These are phyloP conservation scores for Tiliacea aurago DNA, from an alignment of 2,888 invertebrate genomes.

Conservation along the genomic window DNA sequence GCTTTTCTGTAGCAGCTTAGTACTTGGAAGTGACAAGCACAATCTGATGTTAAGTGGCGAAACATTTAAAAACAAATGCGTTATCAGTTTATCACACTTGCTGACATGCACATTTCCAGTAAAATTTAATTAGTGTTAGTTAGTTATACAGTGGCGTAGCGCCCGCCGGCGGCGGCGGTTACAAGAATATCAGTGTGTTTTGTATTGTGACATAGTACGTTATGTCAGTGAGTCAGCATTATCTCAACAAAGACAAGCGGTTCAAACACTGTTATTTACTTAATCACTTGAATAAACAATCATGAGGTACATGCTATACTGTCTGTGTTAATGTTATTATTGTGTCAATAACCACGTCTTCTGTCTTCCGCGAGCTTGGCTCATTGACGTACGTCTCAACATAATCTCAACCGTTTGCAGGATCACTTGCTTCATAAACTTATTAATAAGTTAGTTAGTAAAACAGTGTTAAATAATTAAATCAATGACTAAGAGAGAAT, in stretches of 20 bases:
- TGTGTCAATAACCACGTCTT: slow-evolving; percentile 3
- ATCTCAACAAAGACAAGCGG: slow-evolving; percentile 23
- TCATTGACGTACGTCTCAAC: neutral
- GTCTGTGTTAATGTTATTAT: slow-evolving; percentile 4
- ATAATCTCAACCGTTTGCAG: neutral
- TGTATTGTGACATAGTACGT: slow-evolving; percentile 16
- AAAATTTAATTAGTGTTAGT: neutral
- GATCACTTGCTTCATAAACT: neutral
- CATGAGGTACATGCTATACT: slow-evolving; percentile 19
- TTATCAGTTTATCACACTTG: neutral
- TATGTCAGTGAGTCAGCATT: slow-evolving; percentile 27
- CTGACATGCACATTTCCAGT: neutral
- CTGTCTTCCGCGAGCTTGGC: neutral
- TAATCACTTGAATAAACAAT: slow-evolving; percentile 6
- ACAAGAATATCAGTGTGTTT: slow-evolving; percentile 1
- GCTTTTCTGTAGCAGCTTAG: neutral
- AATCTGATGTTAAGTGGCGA: neutral
- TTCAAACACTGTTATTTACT: neutral
- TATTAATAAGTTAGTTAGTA: neutral
- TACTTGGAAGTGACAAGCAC: neutral
- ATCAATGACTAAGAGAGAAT: neutral
- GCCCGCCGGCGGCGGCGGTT: neutral
- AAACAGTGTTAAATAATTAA: neutral
- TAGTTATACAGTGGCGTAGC: neutral
- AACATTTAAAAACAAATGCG: slow-evolving; percentile 15